Evolutionary conservation across 1,140 invertebrate genomes (phyloP).

Genomic region (Danaus melanippus): DNA sequence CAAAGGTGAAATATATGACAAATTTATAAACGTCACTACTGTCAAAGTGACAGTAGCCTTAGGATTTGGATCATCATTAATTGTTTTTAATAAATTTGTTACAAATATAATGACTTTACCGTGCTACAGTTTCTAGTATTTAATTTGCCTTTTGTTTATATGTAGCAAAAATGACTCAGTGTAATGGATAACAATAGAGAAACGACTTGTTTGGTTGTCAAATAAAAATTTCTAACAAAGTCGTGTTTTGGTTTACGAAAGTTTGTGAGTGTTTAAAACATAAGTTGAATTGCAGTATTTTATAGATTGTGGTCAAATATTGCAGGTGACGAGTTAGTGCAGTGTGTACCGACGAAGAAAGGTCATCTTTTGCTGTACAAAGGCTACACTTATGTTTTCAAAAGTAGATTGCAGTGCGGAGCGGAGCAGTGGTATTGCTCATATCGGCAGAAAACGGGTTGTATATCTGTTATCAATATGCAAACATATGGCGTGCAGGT

Average conservation of each 20-base stretch:
- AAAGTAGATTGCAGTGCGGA: slow-evolving; percentile 57
- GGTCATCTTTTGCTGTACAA: slow-evolving; percentile 60
- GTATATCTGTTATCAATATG: slow-evolving; percentile 64
- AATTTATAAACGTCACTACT: no score
- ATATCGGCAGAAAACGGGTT: slow-evolving; percentile 61
- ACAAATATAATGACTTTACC: no score
- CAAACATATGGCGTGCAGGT: slow-evolving; percentile 57
- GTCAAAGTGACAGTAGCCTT: no score
- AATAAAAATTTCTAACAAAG: no score
- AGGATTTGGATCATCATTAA: no score
- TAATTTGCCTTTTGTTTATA: no score
- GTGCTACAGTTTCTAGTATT: no score
- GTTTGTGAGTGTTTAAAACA: slow-evolving; percentile 1
- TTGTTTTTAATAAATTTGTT: no score
- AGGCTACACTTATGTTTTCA: slow-evolving; percentile 62
- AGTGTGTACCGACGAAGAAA: slow-evolving; percentile 62
- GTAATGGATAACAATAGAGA: no score
- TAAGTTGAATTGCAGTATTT: slow-evolving; percentile 5
- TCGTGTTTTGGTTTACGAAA: slow-evolving; percentile 1
- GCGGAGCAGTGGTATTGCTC: slow-evolving; percentile 64
- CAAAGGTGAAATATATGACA: no score
- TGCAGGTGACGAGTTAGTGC: slow-evolving; percentile 60
- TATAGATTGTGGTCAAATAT: slow-evolving; percentile 26
- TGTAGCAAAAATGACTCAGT: no score
- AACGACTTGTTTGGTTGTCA: no score